Evolutionary conservation across 1,140 invertebrate species (phyloP).

Genomic region (Philotrypesis tridentata): DNA sequence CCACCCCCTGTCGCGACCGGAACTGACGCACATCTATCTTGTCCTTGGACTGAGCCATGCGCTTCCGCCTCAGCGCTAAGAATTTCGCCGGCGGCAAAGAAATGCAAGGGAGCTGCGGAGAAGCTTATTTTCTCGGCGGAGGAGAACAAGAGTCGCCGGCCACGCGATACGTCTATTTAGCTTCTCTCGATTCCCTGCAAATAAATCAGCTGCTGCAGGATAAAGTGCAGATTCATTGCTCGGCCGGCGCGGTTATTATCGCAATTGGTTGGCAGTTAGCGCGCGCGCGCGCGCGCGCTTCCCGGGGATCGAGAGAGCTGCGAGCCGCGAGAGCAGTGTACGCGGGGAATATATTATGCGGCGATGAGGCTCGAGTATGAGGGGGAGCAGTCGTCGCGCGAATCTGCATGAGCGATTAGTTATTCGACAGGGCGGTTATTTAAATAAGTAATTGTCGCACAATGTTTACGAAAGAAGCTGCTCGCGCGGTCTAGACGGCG

Average conservation of each 20-base stretch:
- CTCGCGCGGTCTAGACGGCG: slow-evolving; percentile 10
- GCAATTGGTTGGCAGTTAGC: background rate
- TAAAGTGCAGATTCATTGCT: background rate
- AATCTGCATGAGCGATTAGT: slow-evolving; percentile 22
- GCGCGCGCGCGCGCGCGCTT: background rate
- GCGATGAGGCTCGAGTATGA: background rate
- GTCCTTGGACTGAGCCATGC: slow-evolving; percentile 63
- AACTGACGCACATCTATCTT: slow-evolving; percentile 73
- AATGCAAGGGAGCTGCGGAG: background rate
- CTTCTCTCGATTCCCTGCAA: slow-evolving; percentile 49
- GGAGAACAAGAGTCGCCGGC: slow-evolving; percentile 37
- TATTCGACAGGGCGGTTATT: slow-evolving; percentile 59
- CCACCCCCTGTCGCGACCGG: slow-evolving; percentile 71
- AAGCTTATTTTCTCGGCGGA: background rate
- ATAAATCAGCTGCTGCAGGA: background rate
- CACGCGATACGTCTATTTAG: slow-evolving; percentile 23
- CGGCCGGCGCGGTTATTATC: background rate
- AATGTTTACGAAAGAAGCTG: slow-evolving; percentile 69
- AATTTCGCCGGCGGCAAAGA: slow-evolving; percentile 14
- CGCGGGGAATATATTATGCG: background rate
- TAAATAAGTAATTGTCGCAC: slow-evolving; percentile 72
- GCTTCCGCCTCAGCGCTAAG: slow-evolving; percentile 62
- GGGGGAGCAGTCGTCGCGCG: too few species aligned
- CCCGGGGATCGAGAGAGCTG: slow-evolving; percentile 33
- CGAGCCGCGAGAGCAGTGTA: too few species aligned